These are phyloP conservation scores for Drosophila neocordata DNA, from an alignment of 1,140 invertebrate species.

Conservation along the genomic window DNA sequence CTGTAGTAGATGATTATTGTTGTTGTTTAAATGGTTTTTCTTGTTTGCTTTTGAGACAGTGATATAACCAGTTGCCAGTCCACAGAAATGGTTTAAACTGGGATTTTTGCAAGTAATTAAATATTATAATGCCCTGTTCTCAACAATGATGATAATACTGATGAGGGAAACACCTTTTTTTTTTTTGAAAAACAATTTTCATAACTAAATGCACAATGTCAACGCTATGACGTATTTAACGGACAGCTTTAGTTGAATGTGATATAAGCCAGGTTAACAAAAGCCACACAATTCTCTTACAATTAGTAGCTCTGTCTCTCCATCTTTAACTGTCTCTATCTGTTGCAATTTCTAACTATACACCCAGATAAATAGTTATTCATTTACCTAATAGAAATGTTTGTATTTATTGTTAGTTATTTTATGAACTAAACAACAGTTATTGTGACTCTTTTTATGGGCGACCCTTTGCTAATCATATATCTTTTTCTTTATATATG, in stretches of 20 bases:
- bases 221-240: not conserved
- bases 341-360: no score
- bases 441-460: conserved; percentile 7
- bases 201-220: not conserved
- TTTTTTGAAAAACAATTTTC: not conserved
- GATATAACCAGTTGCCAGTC: conserved; percentile 4
- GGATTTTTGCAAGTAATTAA: conserved; percentile 26
- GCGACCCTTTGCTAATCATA: conserved; percentile 1
- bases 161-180: conserved; percentile 20
- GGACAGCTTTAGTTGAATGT: not conserved
- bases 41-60: no score
- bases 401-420: not conserved
- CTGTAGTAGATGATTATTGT: not conserved
- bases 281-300: conserved; percentile 25
- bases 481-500: not conserved
- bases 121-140: not conserved
- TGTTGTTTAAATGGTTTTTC: not conserved
- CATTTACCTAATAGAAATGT: conserved; percentile 2
- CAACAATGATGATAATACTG: conserved; percentile 1
- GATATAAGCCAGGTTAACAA: conserved; percentile 30
- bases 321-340: not conserved
- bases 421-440: not conserved
- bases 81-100: not conserved
- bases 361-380: conserved; percentile 15
- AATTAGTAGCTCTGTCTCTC: not conserved